phyloP scores from a whole-genome alignment of 2,113 vertebrate species.

The Pyxicephalus adspersus region DNA sequence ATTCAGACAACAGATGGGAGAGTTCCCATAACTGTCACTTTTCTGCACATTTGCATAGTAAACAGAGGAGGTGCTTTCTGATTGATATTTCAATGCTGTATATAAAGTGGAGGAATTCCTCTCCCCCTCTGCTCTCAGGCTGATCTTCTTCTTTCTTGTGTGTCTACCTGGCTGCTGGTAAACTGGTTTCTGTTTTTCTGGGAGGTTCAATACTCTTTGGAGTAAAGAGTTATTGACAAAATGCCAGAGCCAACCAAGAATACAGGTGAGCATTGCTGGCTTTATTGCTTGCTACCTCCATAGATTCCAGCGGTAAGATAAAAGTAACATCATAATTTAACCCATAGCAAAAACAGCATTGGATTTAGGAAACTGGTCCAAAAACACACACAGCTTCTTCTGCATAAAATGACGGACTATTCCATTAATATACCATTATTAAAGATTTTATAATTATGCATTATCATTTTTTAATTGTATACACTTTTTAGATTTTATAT shows the following conservation, averaged over 20 bases:
- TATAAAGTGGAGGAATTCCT: constrained; percentile 73
- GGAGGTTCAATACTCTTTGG: constrained; percentile 65
- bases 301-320: background rate
- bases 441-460: no score
- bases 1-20: constrained; percentile 78
- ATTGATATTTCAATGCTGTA: constrained; percentile 68
- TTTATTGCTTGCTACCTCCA: background rate
- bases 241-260: constrained; percentile 82
- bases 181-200: constrained; percentile 56
- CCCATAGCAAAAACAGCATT: background rate
- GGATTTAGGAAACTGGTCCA: background rate
- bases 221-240: constrained; percentile 68
- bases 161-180: constrained; percentile 59
- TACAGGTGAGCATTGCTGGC: constrained; percentile 70
- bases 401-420: background rate
- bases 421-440: background rate
- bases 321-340: background rate
- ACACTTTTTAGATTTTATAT: no score
- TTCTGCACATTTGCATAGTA: constrained; percentile 71
- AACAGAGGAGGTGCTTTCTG: constrained; percentile 74
- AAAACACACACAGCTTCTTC: constrained; percentile 5
- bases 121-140: constrained; percentile 70
- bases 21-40: constrained; percentile 75
- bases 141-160: constrained; percentile 67
- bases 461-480: no score